These are phyloP conservation scores for Eudemis profundana DNA, from an alignment of 2,888 invertebrate species.

Conservation along the genomic window DNA sequence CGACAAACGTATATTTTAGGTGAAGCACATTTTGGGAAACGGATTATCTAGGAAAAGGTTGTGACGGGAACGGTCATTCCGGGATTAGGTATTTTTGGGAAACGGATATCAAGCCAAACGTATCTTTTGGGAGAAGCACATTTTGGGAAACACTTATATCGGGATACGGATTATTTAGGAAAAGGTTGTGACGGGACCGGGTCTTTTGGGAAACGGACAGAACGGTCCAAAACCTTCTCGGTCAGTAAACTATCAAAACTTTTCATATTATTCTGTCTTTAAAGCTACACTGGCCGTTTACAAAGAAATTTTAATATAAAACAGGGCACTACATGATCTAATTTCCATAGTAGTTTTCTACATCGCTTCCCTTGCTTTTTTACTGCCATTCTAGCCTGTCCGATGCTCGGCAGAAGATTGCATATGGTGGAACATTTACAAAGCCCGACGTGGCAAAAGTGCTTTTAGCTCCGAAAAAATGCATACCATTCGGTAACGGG, in stretches of 20 bases:
- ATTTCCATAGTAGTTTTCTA: slow-evolving; percentile 31
- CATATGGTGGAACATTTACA: slow-evolving; percentile 36
- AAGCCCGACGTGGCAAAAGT: slow-evolving; percentile 32
- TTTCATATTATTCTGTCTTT: not conserved
- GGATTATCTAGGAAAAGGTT: no score
- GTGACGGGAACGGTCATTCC: no score
- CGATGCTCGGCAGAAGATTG: slow-evolving; percentile 29
- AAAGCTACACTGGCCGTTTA: slow-evolving; percentile 13
- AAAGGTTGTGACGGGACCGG: no score
- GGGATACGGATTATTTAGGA: no score
- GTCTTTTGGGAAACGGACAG: no score
- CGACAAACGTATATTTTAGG: no score
- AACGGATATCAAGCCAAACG: no score
- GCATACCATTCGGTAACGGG: slow-evolving; percentile 26
- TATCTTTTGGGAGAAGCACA: no score
- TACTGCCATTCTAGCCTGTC: slow-evolving; percentile 14
- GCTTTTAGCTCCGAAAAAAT: slow-evolving; percentile 41
- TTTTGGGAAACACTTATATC: no score
- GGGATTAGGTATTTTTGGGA: no score
- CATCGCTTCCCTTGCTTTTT: slow-evolving; percentile 19
- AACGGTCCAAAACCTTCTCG: no score
- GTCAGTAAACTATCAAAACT: not conserved
- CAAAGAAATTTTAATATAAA: slow-evolving; percentile 11
- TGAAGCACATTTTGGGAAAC: no score
- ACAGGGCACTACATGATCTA: slow-evolving; percentile 16